Base-by-base conservation (phyloP, 1,140 invertebrate genomes). In the Zaprionus capensis region DNA sequence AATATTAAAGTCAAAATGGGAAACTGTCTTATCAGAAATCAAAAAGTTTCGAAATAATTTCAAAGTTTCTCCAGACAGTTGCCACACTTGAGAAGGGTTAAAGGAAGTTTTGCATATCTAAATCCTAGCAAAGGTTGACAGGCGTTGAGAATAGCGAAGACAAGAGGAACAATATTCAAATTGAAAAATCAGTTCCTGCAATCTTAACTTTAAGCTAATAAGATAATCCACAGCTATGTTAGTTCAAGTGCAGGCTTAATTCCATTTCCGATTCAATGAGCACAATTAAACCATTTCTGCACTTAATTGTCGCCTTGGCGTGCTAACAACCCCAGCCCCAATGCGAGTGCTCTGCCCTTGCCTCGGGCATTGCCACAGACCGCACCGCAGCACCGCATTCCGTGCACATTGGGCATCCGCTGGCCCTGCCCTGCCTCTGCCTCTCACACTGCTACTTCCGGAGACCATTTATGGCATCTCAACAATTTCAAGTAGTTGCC, bases 401-500 rank as follows among this genome's bases (percentile, higher is more conserved):
- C 24, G 22, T n/a, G 6, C 26, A 76, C 72, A 82, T 31, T 5
- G 46, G 46, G n/a, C 46, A 9, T 49, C 66, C 70, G 55, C 62
- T 51, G 53, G 59, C 38, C 34, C 34, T 69, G 38, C 24, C 49
- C 46, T n/a, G 17, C 49, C n/a, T 11, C 41, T 44, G n/a, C 17
- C 24, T 2, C 38, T 9, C 26, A 55, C 20, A 24, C 20, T 49
- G 17, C 46, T 22, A 38, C 36, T 68, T 53, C 34, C 55, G 63
- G 55, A 66, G 71, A 67, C 66, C 73, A 80, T 88, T 87, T 87
- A 83, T 87, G 83, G 83, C 71, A 87, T 87, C 76, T 80, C 67
- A 83, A 83, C 73, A 88, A 88, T 87, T 87, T 88, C 53, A 88
- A 88, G 81, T 88, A 84, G 81, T 87, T 87, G 76, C 80, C 83